Percentiles rank a stretch among this genome's conserved stretches.
Evolutionary conservation across 2,797 vertebrate genomes (phyloP).

Genomic region (Potorous gilbertii): DNA sequence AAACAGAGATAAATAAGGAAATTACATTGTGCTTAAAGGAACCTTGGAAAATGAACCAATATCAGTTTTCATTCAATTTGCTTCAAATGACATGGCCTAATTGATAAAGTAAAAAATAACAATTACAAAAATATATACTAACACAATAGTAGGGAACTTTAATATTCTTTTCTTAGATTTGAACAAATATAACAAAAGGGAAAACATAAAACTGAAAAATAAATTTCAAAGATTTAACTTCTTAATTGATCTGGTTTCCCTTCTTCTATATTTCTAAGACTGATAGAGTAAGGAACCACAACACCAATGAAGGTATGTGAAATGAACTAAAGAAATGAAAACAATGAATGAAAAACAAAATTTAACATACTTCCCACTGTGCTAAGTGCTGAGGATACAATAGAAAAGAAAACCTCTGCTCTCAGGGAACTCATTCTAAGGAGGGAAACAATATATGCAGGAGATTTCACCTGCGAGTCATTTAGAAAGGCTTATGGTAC

Average conservation of each 20-base stretch:
- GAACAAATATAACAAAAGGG: not conserved
- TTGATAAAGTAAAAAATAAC: not conserved
- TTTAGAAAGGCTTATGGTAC: not conserved
- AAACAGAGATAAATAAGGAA: not conserved
- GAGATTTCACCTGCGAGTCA: not conserved
- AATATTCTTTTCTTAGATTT: not conserved
- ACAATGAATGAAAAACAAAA: not conserved
- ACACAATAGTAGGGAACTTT: not conserved
- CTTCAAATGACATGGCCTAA: not conserved
- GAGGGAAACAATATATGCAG: not conserved
- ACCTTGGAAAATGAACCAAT: not conserved
- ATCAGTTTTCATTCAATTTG: not conserved
- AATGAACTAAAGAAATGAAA: not conserved
- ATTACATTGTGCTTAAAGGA: not conserved
- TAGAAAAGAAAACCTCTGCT: not conserved
- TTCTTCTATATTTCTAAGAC: slow-evolving; percentile 14
- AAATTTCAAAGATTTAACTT: not conserved
- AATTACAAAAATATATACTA: not conserved
- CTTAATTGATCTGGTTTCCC: not conserved
- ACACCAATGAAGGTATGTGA: not conserved
- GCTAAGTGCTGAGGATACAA: not conserved
- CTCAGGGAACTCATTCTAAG: not conserved
- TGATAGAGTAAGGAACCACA: not conserved
- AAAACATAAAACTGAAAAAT: not conserved
- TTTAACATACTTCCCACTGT: not conserved